Evolutionary conservation across 2,113 vertebrate genomes (phyloP), one percentile per base, ranked within the genome.

Genomic region (Cyprinodon brontotheroides): DNA sequence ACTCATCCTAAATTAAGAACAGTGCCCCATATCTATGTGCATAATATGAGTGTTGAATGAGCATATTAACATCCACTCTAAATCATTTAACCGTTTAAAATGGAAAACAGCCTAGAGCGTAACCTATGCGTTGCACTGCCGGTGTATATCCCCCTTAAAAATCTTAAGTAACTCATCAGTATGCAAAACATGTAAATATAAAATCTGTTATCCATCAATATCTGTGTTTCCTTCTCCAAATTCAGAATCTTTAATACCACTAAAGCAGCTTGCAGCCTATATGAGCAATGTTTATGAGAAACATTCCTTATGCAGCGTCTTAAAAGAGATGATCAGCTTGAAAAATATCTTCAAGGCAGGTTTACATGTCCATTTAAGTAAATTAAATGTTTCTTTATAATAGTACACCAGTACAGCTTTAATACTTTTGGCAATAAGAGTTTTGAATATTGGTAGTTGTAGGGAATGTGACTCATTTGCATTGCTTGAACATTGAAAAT

Each of bases 181-280:
- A n/a, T 57, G 17, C 1, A 50, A 48, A 48, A 4, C 4, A 14
- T 48, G 11, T 48, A 48, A 14, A 14, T 36, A 29, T 65, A 39
- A 15, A 40, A 11, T 61, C 22, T 41, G 61, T 61, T 64, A 74
- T 78, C n/a, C 68, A 80, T 57, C 60, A 73, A 50, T 80, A 71
- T 5, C 72, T 84, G 84, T 92, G 88, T 89, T 90, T 90, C 85
- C 84, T 41, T 82, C 81, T 83, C 80, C 70, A 72, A 68, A 74
- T 80, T 45, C 75, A 85, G 11, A 79, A 11, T 36, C 66, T 60
- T 11, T 79, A 37, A 59, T 61, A 41, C 29, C n/a, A 66, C 41
- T 38, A 14, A 64, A 60, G 59, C 50, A 61, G 61, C 36, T 61
- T 70, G 45, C 47, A 80, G 65, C 53, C 62, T 73, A n/a, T 14